These are phyloP conservation scores for Callospermophilus lateralis DNA, from an alignment of 2,113 vertebrate genomes.

Conservation along the genomic window DNA sequence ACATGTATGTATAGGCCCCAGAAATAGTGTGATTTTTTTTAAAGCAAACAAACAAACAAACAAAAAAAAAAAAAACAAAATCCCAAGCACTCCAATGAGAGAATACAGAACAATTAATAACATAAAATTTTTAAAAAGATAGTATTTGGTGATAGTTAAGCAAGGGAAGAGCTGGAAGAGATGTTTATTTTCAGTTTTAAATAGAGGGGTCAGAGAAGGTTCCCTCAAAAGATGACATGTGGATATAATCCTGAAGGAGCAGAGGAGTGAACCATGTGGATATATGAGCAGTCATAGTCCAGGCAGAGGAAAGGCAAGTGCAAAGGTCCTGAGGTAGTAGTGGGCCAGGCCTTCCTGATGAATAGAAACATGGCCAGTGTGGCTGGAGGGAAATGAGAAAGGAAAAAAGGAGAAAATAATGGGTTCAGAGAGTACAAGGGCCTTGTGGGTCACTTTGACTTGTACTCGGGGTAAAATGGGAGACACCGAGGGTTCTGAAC, in stretches of 20 bases:
- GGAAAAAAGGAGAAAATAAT: not conserved
- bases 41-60: not conserved
- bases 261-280: not conserved
- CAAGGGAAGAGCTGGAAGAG: not conserved
- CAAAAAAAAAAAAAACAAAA: too few relatives aligned
- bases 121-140: not conserved
- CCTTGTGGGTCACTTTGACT: not conserved
- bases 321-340: not conserved
- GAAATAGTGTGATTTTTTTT: not conserved
- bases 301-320: not conserved
- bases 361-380: not conserved
- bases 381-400: not conserved
- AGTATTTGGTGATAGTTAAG: not conserved
- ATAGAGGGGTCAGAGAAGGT: not conserved
- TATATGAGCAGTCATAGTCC: not conserved
- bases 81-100: not conserved
- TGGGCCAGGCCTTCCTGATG: not conserved
- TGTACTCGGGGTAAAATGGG: not conserved
- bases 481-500: not conserved
- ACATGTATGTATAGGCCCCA: not conserved
- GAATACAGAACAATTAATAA: not conserved
- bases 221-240: not conserved
- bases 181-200: not conserved
- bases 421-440: not conserved
- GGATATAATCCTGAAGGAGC: not conserved